phyloP scores from a whole-genome alignment of 2,113 vertebrate genomes.

The Tapirus terrestris region DNA sequence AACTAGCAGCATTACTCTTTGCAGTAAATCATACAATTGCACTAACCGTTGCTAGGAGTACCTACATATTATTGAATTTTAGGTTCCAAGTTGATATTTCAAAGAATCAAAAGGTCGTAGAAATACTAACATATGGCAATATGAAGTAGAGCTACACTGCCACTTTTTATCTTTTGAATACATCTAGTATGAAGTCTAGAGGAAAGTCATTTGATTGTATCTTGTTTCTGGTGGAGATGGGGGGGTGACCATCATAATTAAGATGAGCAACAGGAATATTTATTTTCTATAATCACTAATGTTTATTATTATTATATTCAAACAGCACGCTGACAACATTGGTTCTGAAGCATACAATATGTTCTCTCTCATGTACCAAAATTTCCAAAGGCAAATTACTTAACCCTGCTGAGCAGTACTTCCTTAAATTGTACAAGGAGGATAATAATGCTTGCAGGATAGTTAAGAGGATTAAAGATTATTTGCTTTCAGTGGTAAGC shows the following conservation, averaged over 20 bases:
- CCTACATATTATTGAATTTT: constrained; percentile 35
- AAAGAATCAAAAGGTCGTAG: constrained; percentile 27
- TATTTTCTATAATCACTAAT: neutral
- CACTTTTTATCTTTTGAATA: neutral
- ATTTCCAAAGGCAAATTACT: constrained; percentile 61
- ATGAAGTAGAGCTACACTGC: neutral
- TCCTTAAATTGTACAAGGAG: constrained; percentile 39
- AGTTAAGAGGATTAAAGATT: constrained; percentile 73
- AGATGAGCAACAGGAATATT: neutral
- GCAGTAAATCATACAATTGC: neutral
- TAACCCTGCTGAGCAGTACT: constrained; percentile 10
- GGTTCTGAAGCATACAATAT: neutral
- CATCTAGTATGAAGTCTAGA: neutral
- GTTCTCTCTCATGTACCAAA: neutral
- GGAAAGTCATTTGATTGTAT: neutral
- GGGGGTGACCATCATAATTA: neutral
- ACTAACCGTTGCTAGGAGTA: neutral
- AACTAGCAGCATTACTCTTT: neutral
- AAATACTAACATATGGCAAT: neutral
- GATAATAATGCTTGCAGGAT: constrained; percentile 14
- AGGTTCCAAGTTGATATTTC: constrained; percentile 5
- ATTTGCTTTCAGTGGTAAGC: constrained; percentile 56
- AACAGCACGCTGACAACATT: neutral
- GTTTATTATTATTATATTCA: constrained; percentile 20
- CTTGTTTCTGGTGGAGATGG: neutral